Base-by-base conservation (phyloP, 1,140 invertebrate genomes). In the Drosophila ambigua region DNA sequence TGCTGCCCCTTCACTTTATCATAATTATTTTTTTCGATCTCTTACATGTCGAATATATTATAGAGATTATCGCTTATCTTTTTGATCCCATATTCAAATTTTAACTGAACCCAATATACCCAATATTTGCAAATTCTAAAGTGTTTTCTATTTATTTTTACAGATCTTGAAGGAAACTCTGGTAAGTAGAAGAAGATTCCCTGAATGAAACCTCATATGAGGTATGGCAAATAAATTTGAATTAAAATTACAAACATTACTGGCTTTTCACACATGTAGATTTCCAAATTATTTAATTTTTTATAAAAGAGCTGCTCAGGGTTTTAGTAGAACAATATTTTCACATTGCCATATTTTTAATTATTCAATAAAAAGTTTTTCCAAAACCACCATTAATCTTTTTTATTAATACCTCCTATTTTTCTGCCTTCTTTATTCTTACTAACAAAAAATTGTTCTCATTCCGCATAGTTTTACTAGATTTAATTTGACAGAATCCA, bases 21-120 rank as follows among this genome's bases (percentile, higher is more conserved):
- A 43, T 35, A 44, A 43, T 44, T 48, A 20, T 2, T 52, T 49
- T 16, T 16, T 23, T 31, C 5, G 6, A 51, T 39, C 58, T 28
- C 51, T 73, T 51, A 73, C 43, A 61, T 41, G 49, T 16, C 13
- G 16, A 39, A 49, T 35, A 16, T 64, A 4, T 64, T 16, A 48
- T 43, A 23, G 16, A 50, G 20, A 23, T 44, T 53, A n/a, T 67
- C 16, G 16, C 23, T 24, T 3, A 48, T 41, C 5, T 15, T 68
- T 24, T 16, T 41, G 9, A 39, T 41, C 28, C 13, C 20, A 15
- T 44, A 26, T 44, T 9, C 26, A 16, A 24, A 24, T 51, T 63
- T 35, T 45, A 49, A 31, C 62, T 23, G 13, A 13, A 24, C 7
- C 8, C 2, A 11, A 45, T 48, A 7, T 48, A 28, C 7, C n/a